Evolutionary conservation across 2,888 invertebrate genomes (phyloP).

Genomic region (Kryphioiulus occultus): DNA sequence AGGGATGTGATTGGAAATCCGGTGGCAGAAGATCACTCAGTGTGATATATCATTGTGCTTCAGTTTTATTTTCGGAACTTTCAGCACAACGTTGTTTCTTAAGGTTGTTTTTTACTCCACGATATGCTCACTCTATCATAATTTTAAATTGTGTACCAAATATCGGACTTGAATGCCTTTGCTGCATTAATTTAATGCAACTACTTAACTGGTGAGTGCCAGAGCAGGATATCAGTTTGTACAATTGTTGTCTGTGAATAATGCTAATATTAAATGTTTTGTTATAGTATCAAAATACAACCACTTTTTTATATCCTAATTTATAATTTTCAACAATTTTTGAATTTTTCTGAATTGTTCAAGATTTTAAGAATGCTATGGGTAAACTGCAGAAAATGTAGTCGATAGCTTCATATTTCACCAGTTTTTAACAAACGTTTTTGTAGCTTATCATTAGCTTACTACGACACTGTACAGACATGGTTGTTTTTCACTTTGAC

Average conservation of each 20-base stretch:
- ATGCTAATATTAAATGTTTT: not conserved
- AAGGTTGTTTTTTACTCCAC: not conserved
- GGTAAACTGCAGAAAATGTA: not conserved
- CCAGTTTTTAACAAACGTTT: not conserved
- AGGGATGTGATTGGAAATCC: not conserved
- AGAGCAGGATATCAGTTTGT: not conserved
- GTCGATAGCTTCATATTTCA: not conserved
- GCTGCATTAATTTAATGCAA: conserved; percentile 26
- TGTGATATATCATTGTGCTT: conserved; percentile 22
- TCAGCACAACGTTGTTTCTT: conserved; percentile 6
- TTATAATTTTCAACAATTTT: not conserved
- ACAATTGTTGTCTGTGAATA: conserved; percentile 31
- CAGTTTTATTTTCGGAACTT: not conserved
- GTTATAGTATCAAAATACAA: not conserved
- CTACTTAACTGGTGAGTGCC: conserved; percentile 2
- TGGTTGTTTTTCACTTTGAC: not conserved
- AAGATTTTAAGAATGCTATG: not conserved
- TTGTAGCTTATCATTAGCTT: not conserved
- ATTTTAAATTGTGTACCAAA: not conserved
- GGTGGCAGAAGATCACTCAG: not conserved
- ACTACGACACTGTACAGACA: not conserved
- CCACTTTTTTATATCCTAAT: conserved; percentile 3
- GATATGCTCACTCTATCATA: not conserved
- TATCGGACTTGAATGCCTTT: not conserved
- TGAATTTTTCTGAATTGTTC: not conserved